Base-by-base conservation (phyloP, 2,113 vertebrate genomes). In the Phoenicopterus ruber region DNA sequence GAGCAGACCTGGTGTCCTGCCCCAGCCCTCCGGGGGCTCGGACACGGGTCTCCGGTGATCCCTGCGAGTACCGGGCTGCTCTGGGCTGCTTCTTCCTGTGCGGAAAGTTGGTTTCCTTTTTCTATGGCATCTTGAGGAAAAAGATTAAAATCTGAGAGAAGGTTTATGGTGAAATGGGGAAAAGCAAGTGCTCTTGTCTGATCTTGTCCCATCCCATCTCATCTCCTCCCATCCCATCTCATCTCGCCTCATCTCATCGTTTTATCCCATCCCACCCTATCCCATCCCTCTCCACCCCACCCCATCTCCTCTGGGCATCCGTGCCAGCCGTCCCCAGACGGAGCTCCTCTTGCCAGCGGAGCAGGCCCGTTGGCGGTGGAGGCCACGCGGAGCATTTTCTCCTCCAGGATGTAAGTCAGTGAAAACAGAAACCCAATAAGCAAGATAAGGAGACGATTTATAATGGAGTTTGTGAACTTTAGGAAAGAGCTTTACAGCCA, bases 361-460 rank as follows among this genome's bases (percentile, higher is more conserved):
- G 36, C 1, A 17, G 59, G 24, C 20, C 55, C 1, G 0, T 3
- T 46, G 85, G 18, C 73, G 73, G 42, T 85, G 61, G 81, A 88
- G 63, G 49, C 69, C 38, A 26, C 50, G 69, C 61, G 50, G 31
- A 91, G 65, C 80, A 14, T 82, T 86, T 89, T 79, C 86, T 92
- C 80, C 49, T 58, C 67, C 93, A 94, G 93, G 73, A 92, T 80
- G 92, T 85, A 52, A 95, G 86, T 92, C 78, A 93, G 90, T 92
- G 89, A 97, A 97, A 97, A 73, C 62, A 96, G 91, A 97, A 96
- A 95, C 86, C 69, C 66, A 89, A 88, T 55, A 84, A 81, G 95
- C 66, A 90, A 97, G 95, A 97, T 96, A 97, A 96, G 93, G 93
- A 95, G 95, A 97, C 14, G 7, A 96, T 95, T 97, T 96, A 93